Evolutionary conservation across 1,140 invertebrate genomes (phyloP).

Genomic region (Calosoma granatense): DNA sequence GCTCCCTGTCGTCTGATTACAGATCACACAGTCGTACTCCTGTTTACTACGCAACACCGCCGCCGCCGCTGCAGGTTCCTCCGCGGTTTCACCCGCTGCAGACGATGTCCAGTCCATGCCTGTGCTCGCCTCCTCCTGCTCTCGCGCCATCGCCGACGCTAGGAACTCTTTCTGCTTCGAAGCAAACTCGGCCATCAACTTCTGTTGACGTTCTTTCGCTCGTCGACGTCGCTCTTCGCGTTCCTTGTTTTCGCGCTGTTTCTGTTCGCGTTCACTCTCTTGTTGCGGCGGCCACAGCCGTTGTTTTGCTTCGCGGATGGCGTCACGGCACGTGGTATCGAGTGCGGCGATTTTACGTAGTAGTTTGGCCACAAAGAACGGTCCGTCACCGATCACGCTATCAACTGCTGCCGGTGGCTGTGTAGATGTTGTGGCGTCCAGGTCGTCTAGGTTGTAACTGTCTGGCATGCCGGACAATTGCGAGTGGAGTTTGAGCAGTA

Average conservation of each 20-base stretch:
- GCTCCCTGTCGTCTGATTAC: constrained; percentile 78
- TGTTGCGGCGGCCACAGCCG: constrained; percentile 68
- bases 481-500: constrained; percentile 86
- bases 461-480: constrained; percentile 75
- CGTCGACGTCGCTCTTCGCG: constrained; percentile 69
- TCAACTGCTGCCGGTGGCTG: constrained; percentile 18
- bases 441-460: constrained; percentile 55
- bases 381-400: constrained; percentile 68
- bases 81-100: too few relatives aligned
- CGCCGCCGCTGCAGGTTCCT: constrained; percentile 34
- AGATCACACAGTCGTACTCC: constrained; percentile 94
- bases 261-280: constrained; percentile 63
- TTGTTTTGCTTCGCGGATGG: constrained; percentile 55
- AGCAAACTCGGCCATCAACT: constrained; percentile 88
- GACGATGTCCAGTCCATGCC: constrained; percentile 62
- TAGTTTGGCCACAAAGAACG: constrained; percentile 72
- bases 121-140: constrained; percentile 28
- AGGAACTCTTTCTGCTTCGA: constrained; percentile 86
- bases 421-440: constrained; percentile 19
- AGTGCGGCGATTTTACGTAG: constrained; percentile 59
- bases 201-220: constrained; percentile 81
- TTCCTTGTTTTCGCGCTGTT: constrained; percentile 59
- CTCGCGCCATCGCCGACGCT: constrained; percentile 67
- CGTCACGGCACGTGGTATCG: constrained; percentile 56
- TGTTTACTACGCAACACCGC: constrained; percentile 44